phyloP scores from a whole-genome alignment of 2,888 invertebrate genomes.

The Nemotelus pantherinus region DNA sequence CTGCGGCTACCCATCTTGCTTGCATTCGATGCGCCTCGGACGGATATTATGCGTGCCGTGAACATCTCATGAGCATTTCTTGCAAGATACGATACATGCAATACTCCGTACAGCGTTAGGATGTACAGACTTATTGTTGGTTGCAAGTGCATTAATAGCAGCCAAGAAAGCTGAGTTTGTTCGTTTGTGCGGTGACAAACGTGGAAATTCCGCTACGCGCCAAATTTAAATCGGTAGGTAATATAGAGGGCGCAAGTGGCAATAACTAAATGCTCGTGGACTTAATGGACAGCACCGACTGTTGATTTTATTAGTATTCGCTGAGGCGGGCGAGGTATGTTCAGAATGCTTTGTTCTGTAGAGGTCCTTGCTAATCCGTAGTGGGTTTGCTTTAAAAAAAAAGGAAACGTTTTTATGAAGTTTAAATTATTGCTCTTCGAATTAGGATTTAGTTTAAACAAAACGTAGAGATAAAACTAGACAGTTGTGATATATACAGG shows the following conservation, averaged over 20 bases:
- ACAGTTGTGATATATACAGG: too few relatives aligned
- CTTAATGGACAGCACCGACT: too few relatives aligned
- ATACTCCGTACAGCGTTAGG: not conserved
- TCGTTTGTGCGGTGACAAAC: slow-evolving; percentile 26
- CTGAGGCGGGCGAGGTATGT: too few relatives aligned
- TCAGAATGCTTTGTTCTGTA: too few relatives aligned
- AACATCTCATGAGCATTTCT: slow-evolving; percentile 13
- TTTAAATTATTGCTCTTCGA: too few relatives aligned
- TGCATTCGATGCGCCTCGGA: slow-evolving; percentile 10
- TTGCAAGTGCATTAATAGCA: slow-evolving; percentile 15
- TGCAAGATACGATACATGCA: slow-evolving; percentile 6
- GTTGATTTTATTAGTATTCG: too few relatives aligned
- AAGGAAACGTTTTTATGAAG: too few relatives aligned
- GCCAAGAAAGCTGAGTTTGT: not conserved
- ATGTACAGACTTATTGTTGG: slow-evolving; percentile 12
- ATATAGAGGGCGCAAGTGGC: slow-evolving; percentile 28
- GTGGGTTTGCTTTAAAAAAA: too few relatives aligned
- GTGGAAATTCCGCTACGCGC: slow-evolving; percentile 38
- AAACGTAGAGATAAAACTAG: too few relatives aligned
- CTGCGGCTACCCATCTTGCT: slow-evolving; percentile 35
- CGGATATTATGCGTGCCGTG: slow-evolving; percentile 17
- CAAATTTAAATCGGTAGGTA: slow-evolving; percentile 45
- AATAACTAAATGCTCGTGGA: not conserved
- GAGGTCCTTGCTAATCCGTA: too few relatives aligned
- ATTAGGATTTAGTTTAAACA: too few relatives aligned